Evolutionary conservation across 2,888 invertebrate genomes (phyloP), one percentile per base, ranked within the genome.

Genomic region (Sesamia inferens): DNA sequence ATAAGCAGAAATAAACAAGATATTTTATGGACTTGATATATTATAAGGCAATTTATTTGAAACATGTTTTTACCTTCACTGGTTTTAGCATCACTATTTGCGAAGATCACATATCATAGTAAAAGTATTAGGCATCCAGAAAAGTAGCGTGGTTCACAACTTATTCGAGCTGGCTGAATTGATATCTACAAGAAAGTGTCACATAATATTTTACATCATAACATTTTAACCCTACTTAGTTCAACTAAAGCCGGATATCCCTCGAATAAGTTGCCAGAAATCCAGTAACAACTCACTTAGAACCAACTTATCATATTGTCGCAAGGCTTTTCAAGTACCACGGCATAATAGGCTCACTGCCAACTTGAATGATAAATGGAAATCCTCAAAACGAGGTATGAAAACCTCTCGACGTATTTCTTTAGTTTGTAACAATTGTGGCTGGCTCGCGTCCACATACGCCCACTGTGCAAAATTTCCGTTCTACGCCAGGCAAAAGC

Each of bases 401-500:
- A 79, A 82, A 85, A 74, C 74, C 71, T 78, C 72, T 81, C 59
- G 78, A 78, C 68, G 68, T 79, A 76, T 83, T 78, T 81, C 74
- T 76, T 74, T 73, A 78, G 73, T 76, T 73, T 47, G 48, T 66
- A 59, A 71, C 73, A 71, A 74, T 74, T 70, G 69, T 61, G 71
- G 58, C 75, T 86, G 79, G 85, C 77, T 71, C 63, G 51, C 58
- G 74, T 71, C 82, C 82, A 81, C 81, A 79, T 71, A 74, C 68
- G 79, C 74, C 69, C 76, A 77, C 81, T 81, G 71, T 67, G 75
- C 66, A 68, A 78, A 82, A 80, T 79, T 87, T 86, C 85, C 84
- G 81, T 71, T 82, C 79, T 47, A 71, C 74, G 75, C 75, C 79
- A 78, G 85, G 86, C 86, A 86, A 88, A 88, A 86, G 85, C 88